phyloP scores from a whole-genome alignment of 2,113 vertebrate species.

The Aptenodytes forsteri region DNA sequence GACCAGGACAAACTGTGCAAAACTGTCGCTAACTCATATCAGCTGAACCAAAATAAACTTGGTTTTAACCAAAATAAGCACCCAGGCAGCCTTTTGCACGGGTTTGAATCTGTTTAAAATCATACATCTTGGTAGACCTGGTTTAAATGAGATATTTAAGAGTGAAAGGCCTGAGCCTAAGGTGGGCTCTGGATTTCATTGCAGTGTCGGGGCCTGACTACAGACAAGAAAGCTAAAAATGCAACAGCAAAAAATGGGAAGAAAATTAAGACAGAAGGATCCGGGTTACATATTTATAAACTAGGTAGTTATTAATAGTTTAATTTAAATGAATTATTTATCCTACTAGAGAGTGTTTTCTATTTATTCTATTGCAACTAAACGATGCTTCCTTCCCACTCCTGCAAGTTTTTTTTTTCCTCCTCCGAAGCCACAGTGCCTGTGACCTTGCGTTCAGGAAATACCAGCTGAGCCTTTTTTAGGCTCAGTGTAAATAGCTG shows the following conservation, averaged over 20 bases:
- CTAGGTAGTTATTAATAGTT: neutral
- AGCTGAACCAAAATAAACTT: neutral
- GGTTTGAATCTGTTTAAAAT: neutral
- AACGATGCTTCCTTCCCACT: neutral
- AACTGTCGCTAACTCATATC: neutral
- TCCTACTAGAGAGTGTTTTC: neutral
- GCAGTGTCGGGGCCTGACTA: neutral
- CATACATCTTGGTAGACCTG: neutral
- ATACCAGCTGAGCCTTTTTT: neutral
- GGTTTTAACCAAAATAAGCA: neutral
- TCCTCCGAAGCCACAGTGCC: neutral
- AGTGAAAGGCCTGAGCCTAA: neutral
- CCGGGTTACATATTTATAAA: neutral
- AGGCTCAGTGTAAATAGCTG: neutral
- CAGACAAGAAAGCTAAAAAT: neutral
- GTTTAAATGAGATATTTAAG: neutral
- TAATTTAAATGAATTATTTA: neutral
- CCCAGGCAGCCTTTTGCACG: neutral
- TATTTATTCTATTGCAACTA: neutral
- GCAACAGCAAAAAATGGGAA: neutral
- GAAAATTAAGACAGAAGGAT: neutral
- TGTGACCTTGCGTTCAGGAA: neutral
- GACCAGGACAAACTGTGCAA: neutral
- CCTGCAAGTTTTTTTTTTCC: neutral
- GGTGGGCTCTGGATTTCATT: neutral